Evolutionary conservation across 2,888 invertebrate species (phyloP).

Genomic region (Drosophila lacicola): DNA sequence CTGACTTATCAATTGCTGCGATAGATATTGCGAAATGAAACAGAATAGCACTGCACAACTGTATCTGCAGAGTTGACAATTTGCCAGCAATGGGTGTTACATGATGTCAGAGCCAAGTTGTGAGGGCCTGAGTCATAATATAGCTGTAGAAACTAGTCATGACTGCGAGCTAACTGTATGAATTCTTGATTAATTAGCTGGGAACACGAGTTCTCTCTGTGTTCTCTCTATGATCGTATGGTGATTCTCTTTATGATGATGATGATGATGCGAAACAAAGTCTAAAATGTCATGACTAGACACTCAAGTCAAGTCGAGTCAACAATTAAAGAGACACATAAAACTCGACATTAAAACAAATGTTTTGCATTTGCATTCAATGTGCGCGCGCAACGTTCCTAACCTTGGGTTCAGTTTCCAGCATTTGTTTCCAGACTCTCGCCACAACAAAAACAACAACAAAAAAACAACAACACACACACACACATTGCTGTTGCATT

Average conservation of each 20-base stretch:
- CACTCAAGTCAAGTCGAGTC: slow-evolving; percentile 22
- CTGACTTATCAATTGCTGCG: slow-evolving; percentile 43
- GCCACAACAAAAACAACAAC: neutral
- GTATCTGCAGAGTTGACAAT: slow-evolving; percentile 25
- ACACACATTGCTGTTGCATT: slow-evolving; percentile 26
- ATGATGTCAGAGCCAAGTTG: slow-evolving; percentile 53
- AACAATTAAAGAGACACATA: slow-evolving; percentile 45
- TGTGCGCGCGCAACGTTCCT: slow-evolving; percentile 18
- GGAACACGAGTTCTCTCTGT: slow-evolving; percentile 48
- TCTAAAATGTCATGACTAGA: slow-evolving; percentile 36
- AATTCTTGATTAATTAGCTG: slow-evolving; percentile 73
- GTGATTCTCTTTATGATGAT: slow-evolving; percentile 14
- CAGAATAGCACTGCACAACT: slow-evolving; percentile 21
- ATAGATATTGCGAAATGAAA: slow-evolving; percentile 23
- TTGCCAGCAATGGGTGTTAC: neutral
- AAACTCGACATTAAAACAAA: slow-evolving; percentile 48
- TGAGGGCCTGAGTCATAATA: slow-evolving; percentile 40
- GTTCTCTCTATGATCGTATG: slow-evolving; percentile 12
- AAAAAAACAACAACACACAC: neutral
- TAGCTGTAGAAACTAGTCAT: slow-evolving; percentile 37
- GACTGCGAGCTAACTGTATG: slow-evolving; percentile 45
- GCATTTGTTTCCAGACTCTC: slow-evolving; percentile 17
- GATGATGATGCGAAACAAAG: slow-evolving; percentile 49
- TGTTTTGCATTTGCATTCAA: slow-evolving; percentile 56
- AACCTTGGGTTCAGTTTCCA: slow-evolving; percentile 39